Evolutionary conservation across 2,113 vertebrate species (phyloP), one percentile per base, ranked within the genome.

Genomic region (Ginglymostoma cirratum): DNA sequence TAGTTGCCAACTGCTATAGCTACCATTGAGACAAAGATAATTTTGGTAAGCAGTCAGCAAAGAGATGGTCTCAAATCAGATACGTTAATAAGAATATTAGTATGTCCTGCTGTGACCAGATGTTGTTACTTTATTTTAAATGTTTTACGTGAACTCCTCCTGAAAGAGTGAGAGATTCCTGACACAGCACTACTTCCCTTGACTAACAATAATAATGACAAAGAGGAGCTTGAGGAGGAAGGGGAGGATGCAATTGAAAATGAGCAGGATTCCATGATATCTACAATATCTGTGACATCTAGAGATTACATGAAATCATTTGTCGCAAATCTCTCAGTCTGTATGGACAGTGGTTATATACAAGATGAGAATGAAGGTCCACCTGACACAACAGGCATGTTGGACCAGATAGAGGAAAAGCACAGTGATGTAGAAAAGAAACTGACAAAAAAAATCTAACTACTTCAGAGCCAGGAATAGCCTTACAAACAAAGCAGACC

Each of bases 1-100:
- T 99, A 0, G 97, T 98, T 0, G 98, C 99, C 96, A 99, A 98
- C 96, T 99, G 98, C 96, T 98, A 98, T 96, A 98, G 98, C 93
- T 99, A 98, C 96, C 98, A 97, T 97, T 99, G 99, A 99, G 99
- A 98, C 96, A 98, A 98, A 96, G 99, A 99, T 96, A 99, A 98
- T 96, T 99, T 99, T 48, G 99, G 99, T 99, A 98, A 98, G 98
- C 61, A 93, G 99, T 99, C 98, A 98, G 98, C 61, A 93, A 65
- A 19, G 65, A 15, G 27, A 34, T 89, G 17, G 30, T 93, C 89
- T 93, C 61, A 19, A 93, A 66, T 38, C 61, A 38, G 34, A n/a
- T 38, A 93, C 2, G 38, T 38, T 66, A 38, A n/a, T 6, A 65
- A 38, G 19, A 66, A 15, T 0, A 21, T 92, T 6, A 65, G 4